These are phyloP conservation scores for Oreochromis tanganicae DNA, from an alignment of 2,113 vertebrate genomes.

Conservation along the genomic window DNA sequence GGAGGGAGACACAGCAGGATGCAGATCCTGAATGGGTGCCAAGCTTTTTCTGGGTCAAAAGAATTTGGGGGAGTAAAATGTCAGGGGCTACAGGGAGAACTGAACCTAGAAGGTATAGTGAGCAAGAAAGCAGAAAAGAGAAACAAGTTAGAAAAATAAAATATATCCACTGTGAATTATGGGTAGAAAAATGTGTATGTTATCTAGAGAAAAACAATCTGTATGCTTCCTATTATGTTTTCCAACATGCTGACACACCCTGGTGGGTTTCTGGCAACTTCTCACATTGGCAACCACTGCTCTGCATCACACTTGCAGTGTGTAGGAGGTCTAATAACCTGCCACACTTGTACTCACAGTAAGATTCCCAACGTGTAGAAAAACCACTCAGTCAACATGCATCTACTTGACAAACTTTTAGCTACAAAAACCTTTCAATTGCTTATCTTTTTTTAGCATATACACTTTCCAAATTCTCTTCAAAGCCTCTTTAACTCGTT, in stretches of 20 bases:
- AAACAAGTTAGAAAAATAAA: neutral
- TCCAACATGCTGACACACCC: neutral
- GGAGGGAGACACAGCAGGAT: neutral
- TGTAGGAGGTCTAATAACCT: neutral
- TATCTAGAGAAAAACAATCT: neutral
- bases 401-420: neutral
- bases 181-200: neutral
- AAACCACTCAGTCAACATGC: neutral
- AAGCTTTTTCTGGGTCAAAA: neutral
- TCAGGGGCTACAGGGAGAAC: neutral
- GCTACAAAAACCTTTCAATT: neutral
- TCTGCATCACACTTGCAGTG: neutral
- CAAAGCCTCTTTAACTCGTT: neutral
- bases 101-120: neutral
- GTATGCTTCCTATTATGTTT: neutral
- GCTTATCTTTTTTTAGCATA: neutral
- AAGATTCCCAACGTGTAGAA: neutral
- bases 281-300: neutral
- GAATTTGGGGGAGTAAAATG: conserved; percentile 1
- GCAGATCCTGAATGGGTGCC: neutral
- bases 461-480: neutral
- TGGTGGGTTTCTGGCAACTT: neutral
- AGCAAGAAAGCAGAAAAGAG: neutral
- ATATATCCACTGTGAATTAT: neutral
- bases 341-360: neutral